Evolutionary conservation across 2,797 vertebrate species (phyloP), one percentile per base, ranked within the genome.

Genomic region (Ctenopoma kingsleyae): DNA sequence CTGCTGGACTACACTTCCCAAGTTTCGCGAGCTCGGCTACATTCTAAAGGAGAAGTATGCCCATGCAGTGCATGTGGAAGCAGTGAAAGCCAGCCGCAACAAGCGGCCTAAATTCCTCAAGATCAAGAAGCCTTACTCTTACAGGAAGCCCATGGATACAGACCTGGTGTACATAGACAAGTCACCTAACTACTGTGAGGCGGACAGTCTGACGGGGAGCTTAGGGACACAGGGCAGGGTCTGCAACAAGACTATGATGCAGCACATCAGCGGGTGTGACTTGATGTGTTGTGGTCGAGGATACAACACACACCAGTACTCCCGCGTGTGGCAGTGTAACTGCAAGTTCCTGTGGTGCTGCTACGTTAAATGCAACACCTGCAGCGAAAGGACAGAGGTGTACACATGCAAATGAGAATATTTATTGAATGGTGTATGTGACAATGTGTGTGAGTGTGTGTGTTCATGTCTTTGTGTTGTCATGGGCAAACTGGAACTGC

Each of bases 281-380:
- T 85, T 99, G 68, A 99, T 99, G 98, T 99, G 98, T 92, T 99
- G 98, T 0, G 98, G 98, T 2, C 96, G 98, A 0, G 98, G 98
- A 56, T 99, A 99, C 94, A 98, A 99, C 88, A 99, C 98, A 0
- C 98, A 99, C 92, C 98, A 99, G 91, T 99, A 99, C 71, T 97
- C 97, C 0, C 91, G 96, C 0, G 96, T 99, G 50, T 99, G 98
- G 98, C 98, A 99, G 90, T 99, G 98, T 92, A 98, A 99, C 94
- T 99, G 98, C 90, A 99, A 98, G 87, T 99, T 99, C 89, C 96
- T 99, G 75, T 99, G 98, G 98, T 99, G 98, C 94, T 99, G 98
- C 93, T 98, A 98, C 0, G 98, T 99, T 36, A 98, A 97, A 67
- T 99, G 98, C 92, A 99, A 98, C 96, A 99, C 97, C 0, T 99